Conservation (phyloP, 1,140 invertebrate genomes). For the Anthonomus grandis region DNA sequence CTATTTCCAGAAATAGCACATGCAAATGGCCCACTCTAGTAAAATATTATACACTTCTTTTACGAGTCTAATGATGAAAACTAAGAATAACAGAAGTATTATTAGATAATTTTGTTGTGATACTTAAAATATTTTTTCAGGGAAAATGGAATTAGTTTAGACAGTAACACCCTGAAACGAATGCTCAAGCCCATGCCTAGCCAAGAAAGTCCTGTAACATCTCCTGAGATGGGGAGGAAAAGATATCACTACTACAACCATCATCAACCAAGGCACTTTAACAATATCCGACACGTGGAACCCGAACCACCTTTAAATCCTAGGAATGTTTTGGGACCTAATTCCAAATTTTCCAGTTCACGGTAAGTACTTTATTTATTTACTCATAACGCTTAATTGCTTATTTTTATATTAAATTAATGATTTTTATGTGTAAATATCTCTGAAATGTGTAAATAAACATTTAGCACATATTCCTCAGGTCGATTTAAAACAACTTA, state of each 20-base stretch:
- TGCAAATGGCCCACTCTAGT: no score
- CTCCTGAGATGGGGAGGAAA: conserved; percentile 80
- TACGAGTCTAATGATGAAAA: no score
- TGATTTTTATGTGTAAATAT: no score
- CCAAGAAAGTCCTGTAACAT: conserved; percentile 80
- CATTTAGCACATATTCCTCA: no score
- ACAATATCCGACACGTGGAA: conserved; percentile 55
- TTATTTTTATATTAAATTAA: no score
- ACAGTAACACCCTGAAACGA: conserved; percentile 82
- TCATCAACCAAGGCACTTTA: conserved; percentile 52
- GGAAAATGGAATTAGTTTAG: conserved; percentile 50
- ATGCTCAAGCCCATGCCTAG: conserved; percentile 92
- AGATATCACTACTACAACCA: conserved; percentile 61
- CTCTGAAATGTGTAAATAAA: no score
- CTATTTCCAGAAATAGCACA: no score
- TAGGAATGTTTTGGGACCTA: conserved; percentile 45
- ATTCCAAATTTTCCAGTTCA: conserved; percentile 46
- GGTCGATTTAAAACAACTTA: no score
- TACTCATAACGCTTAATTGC: no score
- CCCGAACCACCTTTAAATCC: conserved; percentile 49
- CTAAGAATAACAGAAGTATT: no score
- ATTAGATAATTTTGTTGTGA: background rate
- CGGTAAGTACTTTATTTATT: conserved; percentile 41
- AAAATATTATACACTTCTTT: no score
- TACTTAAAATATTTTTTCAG: conserved; percentile 2